Evolutionary conservation across 2,113 vertebrate species (phyloP), one percentile per base, ranked within the genome.

Genomic region (Isichthys henryi): DNA sequence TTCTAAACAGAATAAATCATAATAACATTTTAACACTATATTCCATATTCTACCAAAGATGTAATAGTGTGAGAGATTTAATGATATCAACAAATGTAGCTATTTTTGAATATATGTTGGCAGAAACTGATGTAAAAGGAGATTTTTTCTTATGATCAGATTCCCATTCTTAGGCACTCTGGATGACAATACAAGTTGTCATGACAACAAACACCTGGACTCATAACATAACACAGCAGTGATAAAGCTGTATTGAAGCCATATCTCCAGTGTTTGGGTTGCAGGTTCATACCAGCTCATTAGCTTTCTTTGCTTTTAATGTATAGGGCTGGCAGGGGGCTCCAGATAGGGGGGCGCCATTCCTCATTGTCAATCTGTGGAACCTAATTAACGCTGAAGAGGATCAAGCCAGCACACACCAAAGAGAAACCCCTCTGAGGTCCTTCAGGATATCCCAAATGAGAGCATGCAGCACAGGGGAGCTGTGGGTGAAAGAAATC

Each of bases 141-240:
- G 43, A 31, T 39, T 17, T 31, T 74, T 74, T 43, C 31, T 80
- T 43, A 80, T 39, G 74, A 50, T 11, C 83, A 86, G n/a, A 86
- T 49, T 86, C 45, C 45, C 50, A 86, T 86, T 86, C 74, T 86
- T 21, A 86, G 83, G 83, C 46, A 48, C 83, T 86, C 23, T 13
- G 21, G 83, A 86, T 48, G 45, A 86, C 83, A 86, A 86, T 49
- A 86, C 45, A 86, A 86, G 46, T 50, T 50, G 46, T 50, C 83
- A 86, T 86, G 83, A 50, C 46, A 27, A 27, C 83, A 86, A 48
- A 86, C 48, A 48, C 83, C 23, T n/a, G 83, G 45, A 50, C 45
- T n/a, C 45, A 49, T 50, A 86, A 86, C 83, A 49, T 10, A 86
- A 80, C 74, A 85, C 8, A 46, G 39, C 80, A 85, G 23, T 85